Evolutionary conservation across 2,113 vertebrate genomes (phyloP).

Genomic region (Martes martes): DNA sequence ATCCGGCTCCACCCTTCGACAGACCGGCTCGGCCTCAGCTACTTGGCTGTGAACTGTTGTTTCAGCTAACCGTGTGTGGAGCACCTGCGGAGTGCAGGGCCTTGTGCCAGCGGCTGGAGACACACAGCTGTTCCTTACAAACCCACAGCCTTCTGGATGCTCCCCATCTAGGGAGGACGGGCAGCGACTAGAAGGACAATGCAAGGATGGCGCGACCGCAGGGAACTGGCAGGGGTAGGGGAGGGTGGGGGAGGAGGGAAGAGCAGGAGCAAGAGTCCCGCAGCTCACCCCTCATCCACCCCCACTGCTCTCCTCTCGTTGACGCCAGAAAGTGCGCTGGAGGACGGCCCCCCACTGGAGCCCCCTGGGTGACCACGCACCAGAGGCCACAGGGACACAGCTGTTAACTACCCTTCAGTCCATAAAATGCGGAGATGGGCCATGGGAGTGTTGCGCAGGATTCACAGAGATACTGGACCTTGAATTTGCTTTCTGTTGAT

Average conservation of each 20-base stretch:
- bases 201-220: not conserved
- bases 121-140: not conserved
- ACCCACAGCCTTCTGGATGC: not conserved
- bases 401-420: not conserved
- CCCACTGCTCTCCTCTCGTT: not conserved
- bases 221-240: rapidly evolving
- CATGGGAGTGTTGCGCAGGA: not conserved
- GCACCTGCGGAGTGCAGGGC: not conserved
- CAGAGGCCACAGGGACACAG: rapidly evolving
- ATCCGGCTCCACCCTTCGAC: not conserved
- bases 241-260: no score
- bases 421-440: not conserved
- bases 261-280: not conserved
- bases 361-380: not conserved
- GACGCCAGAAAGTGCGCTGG: rapidly evolving
- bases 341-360: rapidly evolving
- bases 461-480: not conserved
- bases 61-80: not conserved
- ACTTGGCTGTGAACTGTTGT: not conserved
- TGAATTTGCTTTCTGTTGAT: not conserved
- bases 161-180: not conserved
- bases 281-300: not conserved
- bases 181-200: not conserved
- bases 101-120: not conserved
- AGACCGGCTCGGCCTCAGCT: not conserved